Percentiles rank a stretch among this genome's conserved stretches.
These are phyloP conservation scores for Lycaena phlaeas DNA, from an alignment of 2,888 invertebrate genomes.

Conservation along the genomic window DNA sequence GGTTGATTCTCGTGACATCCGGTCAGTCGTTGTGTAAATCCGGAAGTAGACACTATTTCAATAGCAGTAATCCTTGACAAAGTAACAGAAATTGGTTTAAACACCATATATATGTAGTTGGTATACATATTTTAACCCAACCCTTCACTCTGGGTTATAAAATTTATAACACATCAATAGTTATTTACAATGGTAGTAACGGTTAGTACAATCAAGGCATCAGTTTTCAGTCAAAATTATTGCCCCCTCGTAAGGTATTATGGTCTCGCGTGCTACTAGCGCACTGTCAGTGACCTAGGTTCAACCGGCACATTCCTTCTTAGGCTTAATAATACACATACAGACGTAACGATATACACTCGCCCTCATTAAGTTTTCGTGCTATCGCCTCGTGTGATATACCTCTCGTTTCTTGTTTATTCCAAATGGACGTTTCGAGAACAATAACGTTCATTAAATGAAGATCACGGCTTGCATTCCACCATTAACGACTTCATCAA, in stretches of 20 bases:
- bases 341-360: conserved; percentile 53
- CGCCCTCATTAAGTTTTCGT: conserved; percentile 50
- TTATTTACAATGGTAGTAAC: conserved; percentile 10
- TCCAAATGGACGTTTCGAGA: conserved; percentile 13
- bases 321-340: conserved; percentile 68
- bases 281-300: conserved; percentile 54
- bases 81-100: too few species aligned
- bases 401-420: conserved; percentile 10
- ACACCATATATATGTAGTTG: too few species aligned
- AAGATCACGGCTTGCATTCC: conserved; percentile 16
- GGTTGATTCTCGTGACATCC: too few species aligned
- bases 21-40: too few species aligned
- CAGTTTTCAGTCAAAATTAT: conserved; percentile 18
- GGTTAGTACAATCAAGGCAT: conserved; percentile 16
- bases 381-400: conserved; percentile 3
- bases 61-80: too few species aligned
- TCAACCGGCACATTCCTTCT: conserved; percentile 60
- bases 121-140: too few species aligned
- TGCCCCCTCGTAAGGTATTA: conserved; percentile 24
- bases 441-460: conserved; percentile 17
- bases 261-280: conserved; percentile 40
- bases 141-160: too few species aligned
- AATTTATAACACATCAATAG: too few species aligned
- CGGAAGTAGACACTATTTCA: too few species aligned
- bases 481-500: conserved; percentile 13